Conservation (phyloP, 2,113 vertebrate genomes). For the Chaenogobius annularis region DNA sequence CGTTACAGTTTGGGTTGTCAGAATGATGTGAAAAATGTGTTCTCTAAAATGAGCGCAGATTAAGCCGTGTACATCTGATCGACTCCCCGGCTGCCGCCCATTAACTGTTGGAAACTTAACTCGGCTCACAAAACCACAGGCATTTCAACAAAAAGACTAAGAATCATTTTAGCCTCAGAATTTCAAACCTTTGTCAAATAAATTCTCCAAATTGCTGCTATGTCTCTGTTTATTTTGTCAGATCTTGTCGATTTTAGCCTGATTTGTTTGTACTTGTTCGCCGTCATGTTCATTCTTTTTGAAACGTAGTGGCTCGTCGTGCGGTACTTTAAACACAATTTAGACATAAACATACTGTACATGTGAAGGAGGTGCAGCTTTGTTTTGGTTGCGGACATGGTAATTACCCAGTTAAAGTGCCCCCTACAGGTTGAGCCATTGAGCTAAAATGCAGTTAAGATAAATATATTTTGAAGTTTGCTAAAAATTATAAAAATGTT, state of each 20-base stretch:
- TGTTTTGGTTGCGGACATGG: too few species aligned
- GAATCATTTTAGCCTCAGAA: constrained; percentile 7
- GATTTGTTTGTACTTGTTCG: not conserved
- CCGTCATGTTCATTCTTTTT: not conserved
- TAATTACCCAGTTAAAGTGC: too few species aligned
- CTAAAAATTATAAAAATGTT: too few species aligned
- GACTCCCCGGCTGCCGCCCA: not conserved
- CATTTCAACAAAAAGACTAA: not conserved
- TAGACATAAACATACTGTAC: not conserved
- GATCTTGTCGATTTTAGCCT: not conserved
- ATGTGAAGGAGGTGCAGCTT: not conserved
- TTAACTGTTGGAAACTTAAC: not conserved
- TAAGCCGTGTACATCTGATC: not conserved
- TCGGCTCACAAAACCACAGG: constrained; percentile 3
- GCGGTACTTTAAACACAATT: not conserved
- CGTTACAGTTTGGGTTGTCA: not conserved
- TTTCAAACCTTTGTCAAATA: not conserved
- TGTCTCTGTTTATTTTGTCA: not conserved
- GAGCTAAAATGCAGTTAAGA: too few species aligned
- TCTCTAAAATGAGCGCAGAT: not conserved
- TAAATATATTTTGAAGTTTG: too few species aligned
- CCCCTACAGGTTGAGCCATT: too few species aligned
- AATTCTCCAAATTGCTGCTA: not conserved
- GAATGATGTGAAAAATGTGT: constrained; percentile 3
- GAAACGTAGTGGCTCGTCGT: not conserved